Evolutionary conservation across 2,797 vertebrate species (phyloP).

Genomic region (Clamator glandarius): DNA sequence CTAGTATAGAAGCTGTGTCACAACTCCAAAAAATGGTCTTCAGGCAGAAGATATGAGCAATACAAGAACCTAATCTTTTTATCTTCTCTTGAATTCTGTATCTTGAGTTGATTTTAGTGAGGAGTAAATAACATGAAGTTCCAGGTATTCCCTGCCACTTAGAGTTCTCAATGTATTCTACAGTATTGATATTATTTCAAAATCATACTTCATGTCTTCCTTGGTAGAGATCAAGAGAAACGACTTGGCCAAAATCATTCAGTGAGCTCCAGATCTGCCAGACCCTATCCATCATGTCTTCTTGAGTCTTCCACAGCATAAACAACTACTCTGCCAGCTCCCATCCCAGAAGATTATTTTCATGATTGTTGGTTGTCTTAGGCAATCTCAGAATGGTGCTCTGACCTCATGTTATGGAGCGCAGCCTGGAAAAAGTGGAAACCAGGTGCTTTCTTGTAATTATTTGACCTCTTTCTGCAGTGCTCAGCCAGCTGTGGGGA

Average conservation of each 20-base stretch:
- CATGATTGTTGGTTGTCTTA: neutral
- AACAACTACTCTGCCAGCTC: neutral
- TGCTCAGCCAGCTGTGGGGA: constrained; percentile 91
- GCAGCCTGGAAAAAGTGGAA: neutral
- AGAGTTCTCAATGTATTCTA: neutral
- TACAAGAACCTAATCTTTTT: neutral
- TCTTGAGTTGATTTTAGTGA: neutral
- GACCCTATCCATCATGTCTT: neutral
- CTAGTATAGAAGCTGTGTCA: neutral
- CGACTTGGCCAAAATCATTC: neutral
- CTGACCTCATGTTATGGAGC: neutral
- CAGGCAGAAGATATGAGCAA: neutral
- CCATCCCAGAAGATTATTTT: neutral
- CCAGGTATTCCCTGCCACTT: neutral
- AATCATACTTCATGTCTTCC: neutral
- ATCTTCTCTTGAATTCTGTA: neutral
- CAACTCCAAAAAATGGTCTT: neutral
- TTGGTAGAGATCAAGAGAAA: neutral
- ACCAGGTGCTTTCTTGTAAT: neutral
- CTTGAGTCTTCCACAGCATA: neutral
- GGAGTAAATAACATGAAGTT: neutral
- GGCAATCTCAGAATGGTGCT: neutral
- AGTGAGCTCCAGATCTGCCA: neutral
- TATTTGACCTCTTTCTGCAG: constrained; percentile 70
- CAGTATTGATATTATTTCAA: neutral